Evolutionary conservation across 1,140 invertebrate genomes (phyloP), one percentile per base, ranked within the genome.

Genomic region (Luehdorfia chinensis): DNA sequence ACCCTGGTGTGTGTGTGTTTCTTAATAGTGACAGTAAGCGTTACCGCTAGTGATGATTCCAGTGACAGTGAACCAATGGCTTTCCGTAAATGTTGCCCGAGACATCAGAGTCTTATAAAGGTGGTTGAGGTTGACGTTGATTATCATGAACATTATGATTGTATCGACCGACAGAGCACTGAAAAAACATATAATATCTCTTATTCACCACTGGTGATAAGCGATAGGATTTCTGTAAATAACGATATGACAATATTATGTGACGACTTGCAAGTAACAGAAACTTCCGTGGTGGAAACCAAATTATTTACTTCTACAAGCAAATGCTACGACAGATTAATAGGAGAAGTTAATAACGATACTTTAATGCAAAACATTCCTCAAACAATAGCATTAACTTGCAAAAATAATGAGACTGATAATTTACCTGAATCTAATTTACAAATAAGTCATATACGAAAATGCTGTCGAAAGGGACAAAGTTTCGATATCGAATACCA

Each of bases 81-180:
- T 41, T 80, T 83, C 60, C 55, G 61, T 36, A 84, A 84, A 56
- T 84, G 80, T 54, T 84, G 80, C 44, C 46, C 61, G 2, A 45
- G 55, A 41, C 55, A 48, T 43, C 48, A 77, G 43, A 67, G 60
- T 51, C 63, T 84, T 18, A 53, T 78, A 21, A 78, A 67, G 73
- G 55, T 75, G 30, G 50, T 33, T 8, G 54, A 68, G 25, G 21
- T 32, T 21, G 56, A 69, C 23, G 41, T 54, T 27, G 55, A 49
- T 7, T 27, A 44, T n/a, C 57, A 59, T 53, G 58, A 51, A 28
- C 32, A 27, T 25, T 80, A 61, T 48, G 39, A 72, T 45, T 84
- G 80, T 51, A 39, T 77, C 9, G 54, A 67, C 44, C 50, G 57
- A 37, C 53, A 60, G 14, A 39, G 23, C 30, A 49, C 59, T 15